Base-by-base conservation (phyloP, 1,140 invertebrate species). In the Apis florea region DNA sequence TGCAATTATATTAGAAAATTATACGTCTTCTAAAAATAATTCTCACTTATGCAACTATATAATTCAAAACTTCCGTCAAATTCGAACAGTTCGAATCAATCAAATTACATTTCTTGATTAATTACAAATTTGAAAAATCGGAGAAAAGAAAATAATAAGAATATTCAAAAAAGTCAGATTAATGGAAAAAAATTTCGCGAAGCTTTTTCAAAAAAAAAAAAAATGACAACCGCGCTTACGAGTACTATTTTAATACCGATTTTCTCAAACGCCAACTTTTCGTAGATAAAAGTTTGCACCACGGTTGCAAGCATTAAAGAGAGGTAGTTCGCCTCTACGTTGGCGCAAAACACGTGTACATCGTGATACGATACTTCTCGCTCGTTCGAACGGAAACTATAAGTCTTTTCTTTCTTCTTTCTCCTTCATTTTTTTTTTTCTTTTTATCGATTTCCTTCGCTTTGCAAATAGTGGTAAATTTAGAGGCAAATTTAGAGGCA, bases 291-390 rank as follows among this genome's bases (percentile, higher is more conserved):
- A 69, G 47, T 69, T 69, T 26, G 12, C 47, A 69, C 17, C 47
- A 19, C 13, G 3, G 31, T 3, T 40, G 31, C 4, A 40, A 6
- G 31, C 31, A 40, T 53, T 53, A 69, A 69, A 69, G 67, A 24
- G 47, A 51, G n/a, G n/a, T 24, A 51, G n/a, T 69, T 69, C 24
- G 47, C 67, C 21, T 69, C 12, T n/a, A 24, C 21, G 5, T 15
- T 24, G n/a, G 21, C 21, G n/a, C n/a, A 19, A 69, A 69, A 51
- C 67, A 69, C 67, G 10, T 69, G 67, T 69, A 24, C 67, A n/a
- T 51, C 66, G n/a, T 9, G n/a, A 12, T 21, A 24, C 66, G 66
- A 21, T n/a, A 5, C 40, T 68, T 11, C 15, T 68, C 66, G 66
- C 6, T 68, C 40, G 5, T 68, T 68, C 66, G 17, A 40, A 68